Base-by-base conservation (phyloP, 2,113 vertebrate genomes). In the Colossoma macropomum region DNA sequence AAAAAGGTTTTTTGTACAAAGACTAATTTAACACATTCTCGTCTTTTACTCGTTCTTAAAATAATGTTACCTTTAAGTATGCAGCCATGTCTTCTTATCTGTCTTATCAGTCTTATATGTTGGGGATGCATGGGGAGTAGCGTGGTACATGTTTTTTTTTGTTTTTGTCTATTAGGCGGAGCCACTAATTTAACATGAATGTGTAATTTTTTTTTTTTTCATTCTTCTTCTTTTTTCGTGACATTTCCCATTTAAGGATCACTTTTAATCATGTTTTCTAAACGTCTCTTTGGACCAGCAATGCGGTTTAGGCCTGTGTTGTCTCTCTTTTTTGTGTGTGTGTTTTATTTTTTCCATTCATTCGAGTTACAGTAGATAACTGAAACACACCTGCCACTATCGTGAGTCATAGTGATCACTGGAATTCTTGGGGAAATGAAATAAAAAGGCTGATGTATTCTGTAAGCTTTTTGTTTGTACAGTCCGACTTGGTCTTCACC, bases 211-310 rank as follows among this genome's bases (percentile, higher is more conserved):
- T 52, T 52, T 0, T 71, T 25, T 41, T 70, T 15, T 79, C 13
- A 15, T 50, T 50, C 13, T 10, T 50, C 13, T 54, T 54, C 32
- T 74, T 45, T 73, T 63, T 41, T 82, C 80, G 75, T 84, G 63
- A 63, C 84, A 56, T 48, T 88, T 82, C 71, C 82, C 83, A 86
- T 66, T 84, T 88, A 88, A 86, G 92, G 89, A 91, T 91, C 89
- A 90, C 88, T 92, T 91, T 90, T 91, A 90, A 90, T 87, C 87
- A 82, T 79, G 85, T 86, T 79, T 23, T 87, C 86, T 88, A 80
- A 75, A 86, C 90, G 13, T 92, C 83, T 89, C 88, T 70, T 82
- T 92, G 92, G 94, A 94, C 92, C 91, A 93, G 92, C 85, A 79
- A 83, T 85, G 87, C 77, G 86, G 75, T 77, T 84, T 90, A 70